phyloP scores from a whole-genome alignment of 2,113 vertebrate genomes.

The Eudyptes chrysolophus region DNA sequence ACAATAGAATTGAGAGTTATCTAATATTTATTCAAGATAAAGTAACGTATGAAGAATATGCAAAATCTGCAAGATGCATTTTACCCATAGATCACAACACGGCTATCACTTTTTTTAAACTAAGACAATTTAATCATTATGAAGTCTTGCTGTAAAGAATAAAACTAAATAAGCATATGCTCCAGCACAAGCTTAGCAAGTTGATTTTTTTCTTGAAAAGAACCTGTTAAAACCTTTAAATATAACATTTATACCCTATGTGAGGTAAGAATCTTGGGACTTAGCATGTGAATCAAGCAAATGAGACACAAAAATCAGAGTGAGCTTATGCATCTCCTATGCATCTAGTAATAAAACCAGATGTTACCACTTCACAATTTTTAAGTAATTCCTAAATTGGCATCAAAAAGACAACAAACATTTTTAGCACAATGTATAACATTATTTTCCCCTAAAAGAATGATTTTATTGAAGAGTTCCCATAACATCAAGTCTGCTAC shows the following conservation, averaged over 20 bases:
- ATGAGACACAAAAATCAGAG: background rate
- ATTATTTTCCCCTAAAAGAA: slow-evolving; percentile 17
- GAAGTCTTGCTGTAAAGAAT: background rate
- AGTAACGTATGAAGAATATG: background rate
- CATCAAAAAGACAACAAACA: slow-evolving; percentile 31
- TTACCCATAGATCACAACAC: background rate
- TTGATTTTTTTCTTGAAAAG: background rate
- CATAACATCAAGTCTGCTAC: slow-evolving; percentile 32
- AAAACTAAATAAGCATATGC: background rate
- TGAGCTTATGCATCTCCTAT: background rate
- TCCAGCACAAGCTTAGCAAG: background rate
- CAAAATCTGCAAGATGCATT: background rate
- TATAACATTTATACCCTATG: background rate
- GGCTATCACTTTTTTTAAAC: background rate
- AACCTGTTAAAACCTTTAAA: background rate
- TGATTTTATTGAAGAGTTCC: slow-evolving; percentile 37
- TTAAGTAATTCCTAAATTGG: slow-evolving; percentile 13
- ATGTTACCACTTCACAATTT: slow-evolving; percentile 20
- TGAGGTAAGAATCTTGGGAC: background rate
- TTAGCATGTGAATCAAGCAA: background rate
- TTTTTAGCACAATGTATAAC: slow-evolving; percentile 41
- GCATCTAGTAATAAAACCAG: background rate
- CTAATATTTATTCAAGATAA: background rate
- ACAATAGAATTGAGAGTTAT: background rate
- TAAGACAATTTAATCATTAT: background rate